Base-by-base conservation (phyloP, 2,113 vertebrate species). In the Herpetotheres cachinnans region DNA sequence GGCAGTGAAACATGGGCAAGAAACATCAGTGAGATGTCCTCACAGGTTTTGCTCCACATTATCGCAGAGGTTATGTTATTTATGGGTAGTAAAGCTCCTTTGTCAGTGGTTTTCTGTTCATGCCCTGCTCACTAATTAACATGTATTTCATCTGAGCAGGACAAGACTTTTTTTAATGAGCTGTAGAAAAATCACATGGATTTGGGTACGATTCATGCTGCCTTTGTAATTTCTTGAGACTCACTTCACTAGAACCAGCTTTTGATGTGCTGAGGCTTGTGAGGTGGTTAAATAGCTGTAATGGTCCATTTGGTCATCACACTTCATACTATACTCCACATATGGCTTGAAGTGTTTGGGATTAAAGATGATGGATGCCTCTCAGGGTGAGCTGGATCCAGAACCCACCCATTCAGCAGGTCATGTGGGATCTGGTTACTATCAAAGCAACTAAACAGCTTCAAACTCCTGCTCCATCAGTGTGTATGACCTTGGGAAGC, bases 341-440 rank as follows among this genome's bases (percentile, higher is more conserved):
- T 24, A 40, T 7, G 27, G 47, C 21, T 86, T 76, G 12, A 78
- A 50, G 52, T 27, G 13, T 27, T 40, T 72, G 25, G 25, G 25
- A 52, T 59, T 71, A 82, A 78, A 73, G 42, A 25, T 13, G 38
- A 36, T 1, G 3, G 49, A 42, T 74, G 49, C 16, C 52, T 59
- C 16, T 52, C 46, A 61, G 74, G 52, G 47, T 59, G 11, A 44
- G 36, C 32, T 66, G 72, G 46, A 93, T 78, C 44, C 27, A 56
- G 55, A 58, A 59, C 22, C 21, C 22, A n/a, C 12, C 4, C 36
- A 47, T 38, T 58, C 77, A 52, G n/a, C 22, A 62, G 46, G 62
- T 55, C 63, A 63, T 6, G 1, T 0, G 0, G 24, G 47, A 13
- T 40, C 36, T 69, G 24, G 9, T 40, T 36, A 34, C n/a, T 15